Conservation (phyloP, 2,888 invertebrate genomes). For the Dryococelus australis region DNA sequence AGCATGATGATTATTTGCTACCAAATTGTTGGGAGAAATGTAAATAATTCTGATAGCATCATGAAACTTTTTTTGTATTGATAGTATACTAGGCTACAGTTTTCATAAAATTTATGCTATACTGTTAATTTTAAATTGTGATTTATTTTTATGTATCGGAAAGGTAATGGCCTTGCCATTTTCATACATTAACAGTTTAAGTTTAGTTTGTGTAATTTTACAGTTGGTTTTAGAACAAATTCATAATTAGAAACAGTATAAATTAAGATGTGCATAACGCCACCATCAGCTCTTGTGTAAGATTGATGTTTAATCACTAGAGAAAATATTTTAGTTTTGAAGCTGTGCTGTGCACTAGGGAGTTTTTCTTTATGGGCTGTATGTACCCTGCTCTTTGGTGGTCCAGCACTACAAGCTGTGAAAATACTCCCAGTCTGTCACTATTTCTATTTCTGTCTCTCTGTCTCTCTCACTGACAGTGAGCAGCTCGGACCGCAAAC, state of each 20-base stretch:
- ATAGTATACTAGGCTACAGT: too few relatives aligned
- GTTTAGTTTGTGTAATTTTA: too few relatives aligned
- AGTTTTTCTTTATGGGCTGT: neutral
- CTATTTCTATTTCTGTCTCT: neutral
- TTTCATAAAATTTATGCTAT: too few relatives aligned
- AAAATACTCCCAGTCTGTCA: neutral
- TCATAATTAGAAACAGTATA: neutral
- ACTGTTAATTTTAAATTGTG: neutral
- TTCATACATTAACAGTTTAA: too few relatives aligned
- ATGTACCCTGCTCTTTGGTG: conserved; percentile 13
- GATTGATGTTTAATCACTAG: neutral
- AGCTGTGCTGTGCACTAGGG: neutral
- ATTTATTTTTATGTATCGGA: neutral
- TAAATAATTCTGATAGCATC: too few relatives aligned
- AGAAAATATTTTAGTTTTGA: neutral
- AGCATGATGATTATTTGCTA: too few relatives aligned
- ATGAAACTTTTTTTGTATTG: too few relatives aligned
- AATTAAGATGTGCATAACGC: neutral
- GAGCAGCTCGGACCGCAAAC: neutral
- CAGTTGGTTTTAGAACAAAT: neutral
- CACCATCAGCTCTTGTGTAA: neutral
- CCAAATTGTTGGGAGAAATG: too few relatives aligned
- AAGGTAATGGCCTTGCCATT: neutral
- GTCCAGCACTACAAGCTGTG: conserved; percentile 10
- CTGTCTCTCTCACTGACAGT: neutral